Base-by-base conservation (phyloP, 2,113 vertebrate genomes). In the Lates calcarifer region DNA sequence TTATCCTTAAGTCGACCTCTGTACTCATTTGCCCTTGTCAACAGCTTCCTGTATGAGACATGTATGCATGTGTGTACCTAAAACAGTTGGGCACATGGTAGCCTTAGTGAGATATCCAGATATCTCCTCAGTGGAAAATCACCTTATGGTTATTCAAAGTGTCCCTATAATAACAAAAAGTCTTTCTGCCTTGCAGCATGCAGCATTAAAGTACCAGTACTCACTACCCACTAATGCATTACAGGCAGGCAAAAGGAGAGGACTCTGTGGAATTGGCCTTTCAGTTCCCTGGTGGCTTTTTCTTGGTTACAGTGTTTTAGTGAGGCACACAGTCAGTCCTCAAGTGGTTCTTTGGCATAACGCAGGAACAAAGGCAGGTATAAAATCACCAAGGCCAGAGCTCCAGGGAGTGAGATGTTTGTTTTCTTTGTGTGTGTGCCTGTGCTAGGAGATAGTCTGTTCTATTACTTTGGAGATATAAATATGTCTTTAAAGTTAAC, bases 21-120 rank as follows among this genome's bases (percentile, higher is more conserved):
- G 75, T 55, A 24, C 79, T 35, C 4, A 2, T 73, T 67, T 90
- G 81, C 56, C 89, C 90, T 92, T 93, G 85, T 81, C 47, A 64
- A 13, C 76, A 31, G 31, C 35, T 45, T 65, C 60, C 62, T 60
- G 20, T 66, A 7, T 49, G 39, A 3, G 45, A 66, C 49, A 64
- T 14, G 22, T 6, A 51, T 76, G 56, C 26, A 26, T 71, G 58
- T 89, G 71, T 78, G 43, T 18, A 56, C 20, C 47, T 72, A 41
- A 79, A 76, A 63, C 72, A 79, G 71, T 7, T 47, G 6, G 41
- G 7, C n/a, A 22, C 29, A 60, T 56, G 56, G 26, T 14, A 17
- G 18, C 10, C 18, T 47, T 26, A 5, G 28, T 28, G 29, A 18
- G 31, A 76, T 68, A 53, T 72, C 41, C 28, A 24, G 22, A 22